Evolutionary conservation across 2,888 invertebrate genomes (phyloP), one percentile per base, ranked within the genome.

Genomic region (Mythimna impura): DNA sequence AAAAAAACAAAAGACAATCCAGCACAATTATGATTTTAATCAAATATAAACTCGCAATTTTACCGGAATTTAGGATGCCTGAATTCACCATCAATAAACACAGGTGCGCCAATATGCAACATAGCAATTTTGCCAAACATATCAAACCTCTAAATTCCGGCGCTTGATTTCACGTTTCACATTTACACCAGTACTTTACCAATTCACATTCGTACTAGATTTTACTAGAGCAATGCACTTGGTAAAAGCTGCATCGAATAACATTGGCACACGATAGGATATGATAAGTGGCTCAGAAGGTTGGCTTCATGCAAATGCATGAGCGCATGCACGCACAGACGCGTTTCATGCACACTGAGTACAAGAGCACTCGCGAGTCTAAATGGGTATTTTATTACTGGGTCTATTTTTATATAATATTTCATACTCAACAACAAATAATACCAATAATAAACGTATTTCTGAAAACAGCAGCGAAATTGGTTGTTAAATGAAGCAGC

Each of bases 141-240:
- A 80, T 73, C 80, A 50, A 55, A 43, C 17, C 62, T 43, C 40
- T 73, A 69, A 73, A 78, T 69, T 72, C 57, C 22, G 43, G 25
- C 22, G 66, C 57, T 70, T 58, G 64, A 78, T 70, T 82, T 70
- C 30, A 63, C 65, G 72, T 68, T 78, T 50, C 52, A 52, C 62
- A 57, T 55, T 61, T 40, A 57, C 43, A 47, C 36, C 22, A 63
- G 52, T 68, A 76, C 67, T 80, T 66, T 43, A 54, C 58, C 64
- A 71, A 66, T 81, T 76, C 64, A 25, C 40, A 70, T 76, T 63
- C 66, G 66, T 69, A 66, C 58, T 54, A 47, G 25, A 73, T 70
- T 74, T 74, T 73, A 78, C 52, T 65, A 61, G 50, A 64, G 52
- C 64, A 54, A 64, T 65, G 60, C 60, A 76, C 67, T 68, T 66